Evolutionary conservation across 2,888 invertebrate genomes (phyloP).

Genomic region (Luperina nickerlii): DNA sequence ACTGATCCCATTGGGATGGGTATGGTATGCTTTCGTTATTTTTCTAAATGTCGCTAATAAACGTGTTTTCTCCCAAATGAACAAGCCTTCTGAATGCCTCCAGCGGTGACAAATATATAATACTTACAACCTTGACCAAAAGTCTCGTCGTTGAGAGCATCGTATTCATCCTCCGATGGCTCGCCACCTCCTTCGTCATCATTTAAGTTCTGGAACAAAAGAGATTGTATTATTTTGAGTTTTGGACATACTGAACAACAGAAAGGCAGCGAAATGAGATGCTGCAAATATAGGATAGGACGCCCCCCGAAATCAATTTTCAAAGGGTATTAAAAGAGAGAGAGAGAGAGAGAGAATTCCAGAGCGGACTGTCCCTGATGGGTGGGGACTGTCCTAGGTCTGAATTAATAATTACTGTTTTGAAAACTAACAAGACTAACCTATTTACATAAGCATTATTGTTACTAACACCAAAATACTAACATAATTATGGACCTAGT

Average conservation of each 20-base stretch:
- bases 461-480: no score
- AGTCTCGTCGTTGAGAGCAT: constrained; percentile 97
- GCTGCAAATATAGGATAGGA: no score
- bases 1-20: neutral
- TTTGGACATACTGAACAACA: neutral
- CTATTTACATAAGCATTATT: no score
- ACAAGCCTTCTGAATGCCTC: constrained; percentile 1
- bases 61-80: constrained; percentile 5
- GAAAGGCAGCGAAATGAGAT: no score
- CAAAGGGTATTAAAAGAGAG: no score
- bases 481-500: no score
- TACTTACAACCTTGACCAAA: constrained; percentile 94
- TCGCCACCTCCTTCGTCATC: constrained; percentile 92
- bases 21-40: neutral
- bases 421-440: no score
- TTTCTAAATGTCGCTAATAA: constrained; percentile 4
- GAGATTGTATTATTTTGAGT: neutral
- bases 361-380: no score
- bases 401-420: no score
- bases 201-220: constrained; percentile 86
- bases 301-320: no score
- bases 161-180: constrained; percentile 95
- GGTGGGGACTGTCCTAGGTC: no score
- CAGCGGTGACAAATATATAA: constrained; percentile 31
- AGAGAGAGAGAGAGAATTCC: no score